These are phyloP conservation scores for Poecilia gillii DNA, from an alignment of 2,797 vertebrate species.

Conservation along the genomic window DNA sequence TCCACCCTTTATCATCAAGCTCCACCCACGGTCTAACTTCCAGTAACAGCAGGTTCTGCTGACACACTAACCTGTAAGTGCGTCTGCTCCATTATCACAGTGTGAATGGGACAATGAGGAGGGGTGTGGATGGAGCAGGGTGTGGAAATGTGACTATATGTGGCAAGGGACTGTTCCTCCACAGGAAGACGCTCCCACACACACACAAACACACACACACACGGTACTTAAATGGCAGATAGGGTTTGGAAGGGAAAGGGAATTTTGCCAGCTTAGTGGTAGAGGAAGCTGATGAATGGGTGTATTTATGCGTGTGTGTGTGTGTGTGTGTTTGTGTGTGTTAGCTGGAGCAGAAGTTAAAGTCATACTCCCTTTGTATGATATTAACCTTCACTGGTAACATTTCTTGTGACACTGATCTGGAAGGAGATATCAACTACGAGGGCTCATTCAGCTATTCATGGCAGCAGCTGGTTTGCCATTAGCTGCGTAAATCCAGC, in stretches of 20 bases:
- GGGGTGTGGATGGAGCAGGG: conserved; percentile 41
- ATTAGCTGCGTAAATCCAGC: conserved; percentile 65
- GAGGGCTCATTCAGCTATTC: conserved; percentile 62
- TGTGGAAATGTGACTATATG: conserved; percentile 44
- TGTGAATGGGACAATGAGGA: conserved; percentile 54
- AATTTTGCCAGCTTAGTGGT: conserved; percentile 51
- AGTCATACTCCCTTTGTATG: conserved; percentile 31
- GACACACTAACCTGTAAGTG: conserved; percentile 5
- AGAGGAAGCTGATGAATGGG: conserved; percentile 26
- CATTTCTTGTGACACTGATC: conserved; percentile 45
- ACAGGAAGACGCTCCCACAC: conserved; percentile 34
- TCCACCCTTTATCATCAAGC: conserved; percentile 1
- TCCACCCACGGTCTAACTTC: conserved; percentile 29
- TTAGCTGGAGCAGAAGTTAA: conserved; percentile 1
- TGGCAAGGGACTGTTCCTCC: conserved; percentile 40
- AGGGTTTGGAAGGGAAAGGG: conserved; percentile 50
- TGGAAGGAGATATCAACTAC: conserved; percentile 39
- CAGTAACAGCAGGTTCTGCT: conserved; percentile 24
- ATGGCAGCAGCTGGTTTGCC: conserved; percentile 73
- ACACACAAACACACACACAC: conserved; percentile 18
- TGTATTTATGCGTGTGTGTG: background rate
- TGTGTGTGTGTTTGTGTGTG: background rate
- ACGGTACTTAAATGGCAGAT: conserved; percentile 51
- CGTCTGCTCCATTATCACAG: conserved; percentile 13
- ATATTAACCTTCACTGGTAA: conserved; percentile 46